phyloP scores from a whole-genome alignment of 2,113 vertebrate genomes.

The Reinhardtius hippoglossoides region DNA sequence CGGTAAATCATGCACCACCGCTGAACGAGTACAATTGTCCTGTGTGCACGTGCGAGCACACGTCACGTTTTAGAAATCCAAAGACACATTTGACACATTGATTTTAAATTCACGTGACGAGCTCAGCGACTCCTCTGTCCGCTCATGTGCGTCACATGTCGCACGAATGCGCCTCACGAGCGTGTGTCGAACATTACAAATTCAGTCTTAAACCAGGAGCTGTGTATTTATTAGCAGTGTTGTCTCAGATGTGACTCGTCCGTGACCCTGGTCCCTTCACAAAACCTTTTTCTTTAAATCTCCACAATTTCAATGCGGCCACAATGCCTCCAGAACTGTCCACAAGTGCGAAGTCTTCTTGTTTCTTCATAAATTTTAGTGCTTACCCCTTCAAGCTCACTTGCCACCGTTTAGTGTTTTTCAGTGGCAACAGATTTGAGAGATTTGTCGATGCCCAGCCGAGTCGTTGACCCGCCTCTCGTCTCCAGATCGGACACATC shows the following conservation, averaged over 20 bases:
- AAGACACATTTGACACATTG: no score
- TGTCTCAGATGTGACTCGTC: not conserved
- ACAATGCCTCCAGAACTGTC: not conserved
- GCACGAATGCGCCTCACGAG: conserved; percentile 25
- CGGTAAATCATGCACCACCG: conserved; percentile 19
- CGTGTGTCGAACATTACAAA: not conserved
- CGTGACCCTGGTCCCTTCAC: conserved; percentile 33
- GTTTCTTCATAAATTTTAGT: conserved; percentile 37
- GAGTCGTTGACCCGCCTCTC: not conserved
- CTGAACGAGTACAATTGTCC: not conserved
- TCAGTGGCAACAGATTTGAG: conserved; percentile 20
- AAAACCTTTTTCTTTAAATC: not conserved
- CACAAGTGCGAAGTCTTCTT: not conserved
- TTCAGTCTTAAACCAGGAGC: not conserved
- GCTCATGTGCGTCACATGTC: conserved; percentile 15
- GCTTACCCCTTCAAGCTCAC: not conserved
- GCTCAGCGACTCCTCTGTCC: not conserved
- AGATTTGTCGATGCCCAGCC: conserved; percentile 46
- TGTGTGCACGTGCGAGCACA: not conserved
- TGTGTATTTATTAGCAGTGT: not conserved
- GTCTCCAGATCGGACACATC: not conserved
- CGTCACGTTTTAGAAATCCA: no score
- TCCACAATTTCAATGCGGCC: conserved; percentile 22
- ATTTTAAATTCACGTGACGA: no score
- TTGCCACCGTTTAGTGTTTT: conserved; percentile 19